Evolutionary conservation across 2,113 vertebrate genomes (phyloP).

Genomic region (Podarcis cretensis): DNA sequence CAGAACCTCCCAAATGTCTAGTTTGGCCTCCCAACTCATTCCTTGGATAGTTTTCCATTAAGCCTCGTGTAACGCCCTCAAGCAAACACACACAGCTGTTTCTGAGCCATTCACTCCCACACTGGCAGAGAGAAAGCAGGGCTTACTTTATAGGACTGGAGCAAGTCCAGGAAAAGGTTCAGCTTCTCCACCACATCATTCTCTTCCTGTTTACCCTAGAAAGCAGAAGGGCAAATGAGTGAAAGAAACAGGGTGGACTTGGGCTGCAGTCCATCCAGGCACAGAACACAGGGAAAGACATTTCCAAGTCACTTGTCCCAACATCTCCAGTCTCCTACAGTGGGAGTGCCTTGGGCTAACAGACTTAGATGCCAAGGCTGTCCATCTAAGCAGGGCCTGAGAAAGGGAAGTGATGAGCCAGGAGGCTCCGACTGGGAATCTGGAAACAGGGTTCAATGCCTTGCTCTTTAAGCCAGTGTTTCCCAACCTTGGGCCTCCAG

Average conservation of each 20-base stretch:
- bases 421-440: background rate
- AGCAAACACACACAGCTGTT: background rate
- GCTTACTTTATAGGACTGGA: slow-evolving; percentile 96
- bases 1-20: slow-evolving; percentile 39
- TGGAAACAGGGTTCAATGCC: background rate
- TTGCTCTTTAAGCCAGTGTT: background rate
- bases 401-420: background rate
- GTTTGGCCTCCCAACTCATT: slow-evolving; percentile 46
- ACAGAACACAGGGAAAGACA: background rate
- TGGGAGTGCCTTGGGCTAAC: background rate
- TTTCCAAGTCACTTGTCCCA: background rate
- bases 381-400: background rate
- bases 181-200: slow-evolving; percentile 97
- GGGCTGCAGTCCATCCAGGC: background rate
- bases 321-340: background rate
- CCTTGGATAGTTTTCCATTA: slow-evolving; percentile 26
- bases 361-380: background rate
- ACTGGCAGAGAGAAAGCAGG: slow-evolving; percentile 14
- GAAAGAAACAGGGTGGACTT: slow-evolving; percentile 19
- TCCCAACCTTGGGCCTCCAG: too few species aligned
- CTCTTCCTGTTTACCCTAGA: slow-evolving; percentile 92
- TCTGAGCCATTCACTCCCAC: slow-evolving; percentile 27
- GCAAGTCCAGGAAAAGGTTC: slow-evolving; percentile 94
- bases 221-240: slow-evolving; percentile 59
- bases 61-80: slow-evolving; percentile 19